These are phyloP conservation scores for Melanotaenia trifasciata DNA, from an alignment of 2,797 vertebrate genomes.

Conservation along the genomic window DNA sequence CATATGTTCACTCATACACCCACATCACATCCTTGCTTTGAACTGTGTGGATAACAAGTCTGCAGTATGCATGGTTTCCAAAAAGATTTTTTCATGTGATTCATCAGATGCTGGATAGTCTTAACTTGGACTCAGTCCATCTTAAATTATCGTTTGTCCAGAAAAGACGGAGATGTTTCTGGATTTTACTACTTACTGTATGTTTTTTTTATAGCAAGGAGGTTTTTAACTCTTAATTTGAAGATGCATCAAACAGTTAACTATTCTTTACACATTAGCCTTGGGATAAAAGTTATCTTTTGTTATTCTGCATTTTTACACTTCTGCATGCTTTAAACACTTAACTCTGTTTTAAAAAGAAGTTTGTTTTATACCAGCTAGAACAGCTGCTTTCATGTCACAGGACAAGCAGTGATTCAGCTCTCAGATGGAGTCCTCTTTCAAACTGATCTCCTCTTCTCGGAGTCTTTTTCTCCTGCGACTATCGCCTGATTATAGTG, in stretches of 20 bases:
- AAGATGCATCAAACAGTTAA: background rate
- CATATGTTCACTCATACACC: background rate
- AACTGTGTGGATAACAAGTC: background rate
- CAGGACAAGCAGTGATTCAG: constrained; percentile 28
- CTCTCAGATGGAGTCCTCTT: constrained; percentile 30
- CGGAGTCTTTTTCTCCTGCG: constrained; percentile 35
- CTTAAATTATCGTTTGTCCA: background rate
- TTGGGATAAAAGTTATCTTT: constrained; percentile 19
- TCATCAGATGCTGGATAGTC: background rate
- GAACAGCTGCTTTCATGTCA: constrained; percentile 26
- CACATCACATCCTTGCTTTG: background rate
- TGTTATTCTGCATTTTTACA: constrained; percentile 22
- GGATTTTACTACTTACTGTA: background rate
- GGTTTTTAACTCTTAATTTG: background rate
- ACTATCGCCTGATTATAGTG: constrained; percentile 62
- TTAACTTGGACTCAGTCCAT: background rate
- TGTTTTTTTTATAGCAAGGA: background rate
- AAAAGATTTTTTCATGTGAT: background rate
- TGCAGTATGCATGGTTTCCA: background rate
- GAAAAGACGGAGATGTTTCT: background rate
- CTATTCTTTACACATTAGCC: background rate
- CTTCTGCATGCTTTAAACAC: constrained; percentile 6
- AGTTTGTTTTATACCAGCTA: constrained; percentile 1
- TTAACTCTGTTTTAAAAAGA: constrained; percentile 21
- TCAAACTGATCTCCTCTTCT: constrained; percentile 35